Percentiles rank a stretch among this genome's conserved stretches.
phyloP scores from a whole-genome alignment of 2,888 invertebrate species.

The Lepidocyrtinus sp. region DNA sequence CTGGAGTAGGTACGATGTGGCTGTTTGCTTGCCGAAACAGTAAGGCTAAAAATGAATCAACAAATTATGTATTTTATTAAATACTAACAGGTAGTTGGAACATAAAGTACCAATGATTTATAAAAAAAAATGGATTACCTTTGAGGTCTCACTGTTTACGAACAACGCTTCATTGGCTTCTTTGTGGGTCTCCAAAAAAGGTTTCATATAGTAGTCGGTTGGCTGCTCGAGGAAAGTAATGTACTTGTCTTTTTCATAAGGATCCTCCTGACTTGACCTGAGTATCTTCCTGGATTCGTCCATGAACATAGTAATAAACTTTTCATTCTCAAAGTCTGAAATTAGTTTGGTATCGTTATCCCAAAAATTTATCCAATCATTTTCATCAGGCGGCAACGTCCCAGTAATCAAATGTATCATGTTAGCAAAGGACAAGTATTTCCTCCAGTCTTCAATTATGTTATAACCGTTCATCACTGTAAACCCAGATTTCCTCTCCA shows the following conservation, averaged over 20 bases:
- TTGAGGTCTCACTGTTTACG: neutral
- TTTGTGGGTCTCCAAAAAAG: constrained; percentile 42
- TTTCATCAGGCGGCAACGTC: neutral
- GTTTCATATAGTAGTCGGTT: constrained; percentile 56
- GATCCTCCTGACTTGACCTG: constrained; percentile 19
- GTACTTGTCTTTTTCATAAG: constrained; percentile 46
- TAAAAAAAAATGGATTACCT: too few relatives aligned
- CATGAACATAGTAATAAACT: constrained; percentile 56
- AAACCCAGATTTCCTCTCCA: constrained; percentile 41
- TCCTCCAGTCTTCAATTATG: constrained; percentile 39
- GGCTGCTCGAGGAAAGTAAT: constrained; percentile 51
- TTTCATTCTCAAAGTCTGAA: constrained; percentile 35
- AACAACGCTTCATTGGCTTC: constrained; percentile 30
- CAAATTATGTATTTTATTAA: too few relatives aligned
- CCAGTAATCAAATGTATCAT: constrained; percentile 51
- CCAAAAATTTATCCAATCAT: constrained; percentile 29
- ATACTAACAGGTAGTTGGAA: neutral
- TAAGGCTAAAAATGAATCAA: constrained; percentile 22
- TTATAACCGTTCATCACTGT: constrained; percentile 58
- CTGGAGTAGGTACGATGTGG: constrained; percentile 39
- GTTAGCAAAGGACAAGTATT: constrained; percentile 42
- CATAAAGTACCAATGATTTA: too few relatives aligned
- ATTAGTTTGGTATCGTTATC: constrained; percentile 56
- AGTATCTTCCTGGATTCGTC: constrained; percentile 54
- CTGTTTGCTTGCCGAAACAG: constrained; percentile 51